Evolutionary conservation across 2,797 vertebrate genomes (phyloP), one percentile per base, ranked within the genome.

Genomic region (Protosalanx chinensis): DNA sequence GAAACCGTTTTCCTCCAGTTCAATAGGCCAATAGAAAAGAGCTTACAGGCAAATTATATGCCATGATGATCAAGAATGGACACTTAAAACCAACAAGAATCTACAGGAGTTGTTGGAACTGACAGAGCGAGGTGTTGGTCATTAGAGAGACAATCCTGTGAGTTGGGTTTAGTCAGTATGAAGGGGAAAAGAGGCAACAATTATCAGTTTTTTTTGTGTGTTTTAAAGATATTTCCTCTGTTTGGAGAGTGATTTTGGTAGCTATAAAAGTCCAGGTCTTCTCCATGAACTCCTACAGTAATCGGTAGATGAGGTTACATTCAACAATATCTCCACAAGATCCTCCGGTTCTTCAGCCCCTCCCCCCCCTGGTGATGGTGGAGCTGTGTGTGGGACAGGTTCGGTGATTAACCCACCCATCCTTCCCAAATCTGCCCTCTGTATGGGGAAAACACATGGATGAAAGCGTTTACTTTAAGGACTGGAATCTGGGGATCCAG

Each of bases 371-470:
- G 41, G 13, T 85, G 86, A 41, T 72, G 78, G 46, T 57, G 77
- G 86, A 87, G 83, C 77, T 68, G 56, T 72, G 30, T 10, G 74
- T 72, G 67, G 70, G 61, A 33, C 72, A 6, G 70, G 65, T 72
- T 75, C 46, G 85, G 72, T 73, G 65, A 79, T 91, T 96, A 98
- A 60, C 96, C 97, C 79, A 98, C 95, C 96, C 97, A 98, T 76
- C 96, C 96, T 93, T 98, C 96, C 97, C 97, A 98, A 76, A 98
- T 94, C 72, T 97, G 95, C 72, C 94, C 96, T 91, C 96, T 98
- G 91, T 69, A 78, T 80, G 84, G 75, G 71, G 37, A 60, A 59
- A 18, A 77, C 35, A 72, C 30, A 88, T 32, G 86, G 75, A 76
- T 15, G 65, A 72, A 15, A 78, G 74, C 79, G 74, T 10, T 64